Conservation (phyloP, 1,140 invertebrate species). For the Microplitis mediator region DNA sequence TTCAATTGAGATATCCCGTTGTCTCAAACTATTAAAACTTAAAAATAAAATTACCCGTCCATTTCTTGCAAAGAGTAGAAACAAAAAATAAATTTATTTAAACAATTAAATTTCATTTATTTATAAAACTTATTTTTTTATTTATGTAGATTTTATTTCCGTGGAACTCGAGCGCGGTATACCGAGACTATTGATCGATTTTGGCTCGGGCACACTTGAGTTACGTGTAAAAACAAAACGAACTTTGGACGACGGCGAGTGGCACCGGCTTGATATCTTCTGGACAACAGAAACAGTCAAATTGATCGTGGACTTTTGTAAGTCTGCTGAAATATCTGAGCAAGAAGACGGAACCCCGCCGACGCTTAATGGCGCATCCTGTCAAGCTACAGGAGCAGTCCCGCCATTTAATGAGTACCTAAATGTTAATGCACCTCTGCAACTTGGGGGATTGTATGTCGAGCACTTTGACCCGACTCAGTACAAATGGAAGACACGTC, state of each 20-base stretch:
- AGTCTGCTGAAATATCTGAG: conserved; percentile 83
- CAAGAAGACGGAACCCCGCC: conserved; percentile 85
- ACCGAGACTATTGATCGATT: conserved; percentile 89
- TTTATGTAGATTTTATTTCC: conserved; percentile 82
- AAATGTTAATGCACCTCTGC: conserved; percentile 93
- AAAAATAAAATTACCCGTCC: background rate
- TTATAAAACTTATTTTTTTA: background rate
- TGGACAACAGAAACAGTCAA: conserved; percentile 91
- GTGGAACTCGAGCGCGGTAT: conserved; percentile 90
- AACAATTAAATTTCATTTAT: no score
- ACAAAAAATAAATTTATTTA: background rate
- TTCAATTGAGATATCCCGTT: no score
- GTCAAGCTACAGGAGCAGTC: conserved; percentile 86
- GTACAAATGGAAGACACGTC: conserved; percentile 87
- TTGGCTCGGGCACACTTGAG: conserved; percentile 92
- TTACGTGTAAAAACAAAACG: conserved; percentile 86
- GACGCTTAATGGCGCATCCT: conserved; percentile 84
- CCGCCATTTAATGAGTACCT: conserved; percentile 96
- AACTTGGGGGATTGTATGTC: conserved; percentile 89
- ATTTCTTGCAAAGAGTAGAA: background rate
- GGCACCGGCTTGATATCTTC: conserved; percentile 95
- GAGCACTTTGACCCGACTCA: conserved; percentile 84
- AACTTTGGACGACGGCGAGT: conserved; percentile 89
- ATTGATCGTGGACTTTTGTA: conserved; percentile 91
- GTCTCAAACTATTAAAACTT: no score